A percentile compares a stretch with the other conserved stretches of the same genome.
phyloP scores from a whole-genome alignment of 2,113 vertebrate species.

The Phasianus colchicus region DNA sequence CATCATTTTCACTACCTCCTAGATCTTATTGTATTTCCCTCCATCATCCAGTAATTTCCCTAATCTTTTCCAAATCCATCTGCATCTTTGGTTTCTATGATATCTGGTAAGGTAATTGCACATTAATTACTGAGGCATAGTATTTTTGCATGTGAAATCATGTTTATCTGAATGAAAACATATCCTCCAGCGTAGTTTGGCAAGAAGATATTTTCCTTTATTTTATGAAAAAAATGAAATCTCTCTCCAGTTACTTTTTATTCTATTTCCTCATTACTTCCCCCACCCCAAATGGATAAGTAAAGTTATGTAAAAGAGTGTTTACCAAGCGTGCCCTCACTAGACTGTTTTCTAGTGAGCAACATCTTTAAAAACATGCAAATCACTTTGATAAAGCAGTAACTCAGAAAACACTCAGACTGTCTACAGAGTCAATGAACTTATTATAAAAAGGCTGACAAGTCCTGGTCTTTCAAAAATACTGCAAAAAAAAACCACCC shows the following conservation, averaged over 20 bases:
- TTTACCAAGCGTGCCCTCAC: slow-evolving; percentile 4
- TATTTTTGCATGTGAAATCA: background rate
- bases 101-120: background rate
- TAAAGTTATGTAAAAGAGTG: slow-evolving; percentile 23
- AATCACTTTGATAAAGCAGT: slow-evolving; percentile 57
- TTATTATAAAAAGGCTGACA: slow-evolving; percentile 45
- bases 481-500: background rate
- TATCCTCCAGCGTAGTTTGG: background rate
- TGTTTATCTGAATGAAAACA: background rate
- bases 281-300: background rate
- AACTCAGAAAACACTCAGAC: slow-evolving; percentile 55
- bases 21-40: background rate
- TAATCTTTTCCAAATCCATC: background rate
- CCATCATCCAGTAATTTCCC: background rate
- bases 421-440: slow-evolving; percentile 37
- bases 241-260: background rate
- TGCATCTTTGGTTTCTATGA: background rate
- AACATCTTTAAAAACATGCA: slow-evolving; percentile 63
- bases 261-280: background rate
- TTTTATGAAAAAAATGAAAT: background rate
- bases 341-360: slow-evolving; percentile 46
- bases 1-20: background rate
- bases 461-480: slow-evolving; percentile 11
- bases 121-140: background rate
- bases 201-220: background rate